phyloP scores from a whole-genome alignment of 2,113 vertebrate species.

The Acrocephalus arundinaceus region DNA sequence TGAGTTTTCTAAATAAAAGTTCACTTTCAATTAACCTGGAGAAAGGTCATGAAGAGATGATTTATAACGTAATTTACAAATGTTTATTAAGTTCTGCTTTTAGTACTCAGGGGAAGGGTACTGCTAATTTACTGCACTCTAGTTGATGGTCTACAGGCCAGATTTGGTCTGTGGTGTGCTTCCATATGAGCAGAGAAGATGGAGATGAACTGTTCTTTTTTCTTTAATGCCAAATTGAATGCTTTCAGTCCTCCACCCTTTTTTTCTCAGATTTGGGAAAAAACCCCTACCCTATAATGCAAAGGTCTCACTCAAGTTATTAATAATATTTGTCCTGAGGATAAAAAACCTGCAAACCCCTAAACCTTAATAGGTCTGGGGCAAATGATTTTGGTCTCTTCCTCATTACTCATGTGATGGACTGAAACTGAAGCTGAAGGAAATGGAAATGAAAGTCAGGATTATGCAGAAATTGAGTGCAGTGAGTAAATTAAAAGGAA shows the following conservation, averaged over 20 bases:
- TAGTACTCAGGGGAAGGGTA: not conserved
- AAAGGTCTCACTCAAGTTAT: not conserved
- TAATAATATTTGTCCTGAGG: not conserved
- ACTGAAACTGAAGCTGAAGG: conserved; percentile 1
- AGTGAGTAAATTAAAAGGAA: not conserved
- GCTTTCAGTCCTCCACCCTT: not conserved
- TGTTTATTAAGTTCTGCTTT: not conserved
- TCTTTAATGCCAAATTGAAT: not conserved
- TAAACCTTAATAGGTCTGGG: not conserved
- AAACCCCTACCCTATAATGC: not conserved
- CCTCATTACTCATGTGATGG: not conserved
- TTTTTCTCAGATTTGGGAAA: not conserved
- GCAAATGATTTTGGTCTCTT: not conserved
- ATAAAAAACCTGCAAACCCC: not conserved
- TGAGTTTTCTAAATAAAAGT: not conserved
- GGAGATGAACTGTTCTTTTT: not conserved
- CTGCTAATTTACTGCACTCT: not conserved
- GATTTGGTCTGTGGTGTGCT: not conserved
- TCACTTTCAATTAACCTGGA: not conserved
- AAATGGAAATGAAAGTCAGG: conserved; percentile 22
- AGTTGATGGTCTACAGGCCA: not conserved
- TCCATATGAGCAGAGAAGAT: not conserved
- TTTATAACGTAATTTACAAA: not conserved
- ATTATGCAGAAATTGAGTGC: not conserved
- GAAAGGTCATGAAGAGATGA: not conserved